Base-by-base conservation (phyloP, 1,140 invertebrate genomes). In the Listronotus oregonensis region DNA sequence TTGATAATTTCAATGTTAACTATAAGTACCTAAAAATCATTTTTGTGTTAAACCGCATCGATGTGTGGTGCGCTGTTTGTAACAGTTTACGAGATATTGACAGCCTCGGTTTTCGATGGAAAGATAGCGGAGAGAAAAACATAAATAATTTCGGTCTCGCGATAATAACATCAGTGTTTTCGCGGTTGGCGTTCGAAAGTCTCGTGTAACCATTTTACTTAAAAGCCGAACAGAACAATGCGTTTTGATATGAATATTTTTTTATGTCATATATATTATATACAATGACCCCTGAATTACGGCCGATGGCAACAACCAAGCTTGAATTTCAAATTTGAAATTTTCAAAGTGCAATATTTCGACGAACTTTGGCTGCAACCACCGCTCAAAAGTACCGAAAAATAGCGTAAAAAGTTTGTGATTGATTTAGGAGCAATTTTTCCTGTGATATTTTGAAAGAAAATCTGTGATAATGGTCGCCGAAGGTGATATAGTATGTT, bases 401-500 rank as follows among this genome's bases (percentile, higher is more conserved):
- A 27, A 27, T 27, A 27, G 21, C 5, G 21, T 5, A 3, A 1
- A n/a, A 27, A 27, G 2, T 27, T 27, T 27, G 21, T 27, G 2
- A 5, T 5, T 27, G n/a, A 27, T 27, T 3, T 5, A 27, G 21
- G 5, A 5, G 21, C 21, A n/a, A 8, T 37, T 54, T 37, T 31
- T 57, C 37, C 42, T 59, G 57, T 59, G 57, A 59, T 59, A 49
- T 59, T 14, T 8, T 31, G 8, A 18, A 27, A n/a, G 5, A 21
- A 40, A 31, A 44, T 12, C 43, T 59, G 57, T 59, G 57, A 59
- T 59, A 62, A 67, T 67, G 66, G 66, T 68, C 10, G 67, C 67
- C 15, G 60, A 66, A 44, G 52, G 64, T 52, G 64, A 58, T 49
- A 46, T 66, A 18, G 21, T 69, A 12, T 66, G 57, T 43, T n/a